These are phyloP conservation scores for Melanotaenia maccullochi DNA, from an alignment of 2,797 vertebrate species.

Conservation along the genomic window DNA sequence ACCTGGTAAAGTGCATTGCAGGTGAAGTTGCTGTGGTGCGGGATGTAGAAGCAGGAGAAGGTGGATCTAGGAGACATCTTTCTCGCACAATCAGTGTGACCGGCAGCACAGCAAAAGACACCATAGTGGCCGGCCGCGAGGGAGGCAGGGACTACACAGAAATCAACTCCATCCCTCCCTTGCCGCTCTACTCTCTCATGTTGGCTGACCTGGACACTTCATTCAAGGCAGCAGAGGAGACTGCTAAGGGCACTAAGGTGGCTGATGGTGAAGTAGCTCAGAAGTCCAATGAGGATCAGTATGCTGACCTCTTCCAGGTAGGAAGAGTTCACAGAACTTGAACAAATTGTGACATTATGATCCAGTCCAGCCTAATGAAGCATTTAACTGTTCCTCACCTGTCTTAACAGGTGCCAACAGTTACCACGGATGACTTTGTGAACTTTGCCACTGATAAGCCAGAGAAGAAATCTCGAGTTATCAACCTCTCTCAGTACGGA, in stretches of 20 bases:
- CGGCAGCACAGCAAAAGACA: slow-evolving; percentile 97
- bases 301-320: slow-evolving; percentile 93
- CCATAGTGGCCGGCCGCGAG: slow-evolving; percentile 93
- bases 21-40: slow-evolving; percentile 97
- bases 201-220: slow-evolving; percentile 93
- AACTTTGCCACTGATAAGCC: slow-evolving; percentile 94
- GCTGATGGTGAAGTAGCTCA: slow-evolving; percentile 79
- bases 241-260: slow-evolving; percentile 82
- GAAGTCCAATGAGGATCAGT: slow-evolving; percentile 89
- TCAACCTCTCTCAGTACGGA: slow-evolving; percentile 97
- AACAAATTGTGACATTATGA: not conserved
- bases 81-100: slow-evolving; percentile 98
- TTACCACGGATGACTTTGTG: slow-evolving; percentile 94
- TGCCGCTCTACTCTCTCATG: slow-evolving; percentile 93
- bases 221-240: slow-evolving; percentile 89
- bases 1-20: slow-evolving; percentile 98
- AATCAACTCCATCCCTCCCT: slow-evolving; percentile 97
- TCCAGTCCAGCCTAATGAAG: not conserved
- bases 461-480: slow-evolving; percentile 93
- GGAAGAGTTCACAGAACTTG: not conserved
- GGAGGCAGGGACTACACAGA: slow-evolving; percentile 96
- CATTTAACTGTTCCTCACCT: not conserved
- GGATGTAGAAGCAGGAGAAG: slow-evolving; percentile 92
- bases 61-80: slow-evolving; percentile 91
- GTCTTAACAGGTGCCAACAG: slow-evolving; percentile 78